Evolutionary conservation across 2,888 invertebrate genomes (phyloP).

Genomic region (Parapristionchus giblindavisi): DNA sequence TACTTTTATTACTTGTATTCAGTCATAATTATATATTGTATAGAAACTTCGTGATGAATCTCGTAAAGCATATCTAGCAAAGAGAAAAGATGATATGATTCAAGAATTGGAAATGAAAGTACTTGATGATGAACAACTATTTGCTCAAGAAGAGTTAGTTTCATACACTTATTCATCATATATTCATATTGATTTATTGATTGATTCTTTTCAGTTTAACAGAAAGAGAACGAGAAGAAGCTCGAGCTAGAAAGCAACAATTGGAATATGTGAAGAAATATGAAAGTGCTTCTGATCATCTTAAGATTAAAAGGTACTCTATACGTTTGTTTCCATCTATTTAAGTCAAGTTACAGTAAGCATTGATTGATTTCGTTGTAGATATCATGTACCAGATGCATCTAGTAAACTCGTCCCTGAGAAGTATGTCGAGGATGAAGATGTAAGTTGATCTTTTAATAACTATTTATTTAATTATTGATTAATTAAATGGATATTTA

Average conservation of each 20-base stretch:
- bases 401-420: constrained; percentile 49
- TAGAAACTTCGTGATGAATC: constrained; percentile 90
- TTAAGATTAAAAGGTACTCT: background rate
- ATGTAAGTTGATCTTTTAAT: constrained; percentile 38
- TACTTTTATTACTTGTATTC: constrained; percentile 34
- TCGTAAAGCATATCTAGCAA: constrained; percentile 90
- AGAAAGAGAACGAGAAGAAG: constrained; percentile 83
- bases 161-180: background rate
- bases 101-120: constrained; percentile 93
- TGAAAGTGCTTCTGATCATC: constrained; percentile 79
- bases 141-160: constrained; percentile 82
- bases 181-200: background rate
- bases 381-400: constrained; percentile 66
- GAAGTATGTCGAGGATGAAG: constrained; percentile 62
- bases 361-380: constrained; percentile 37
- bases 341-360: background rate
- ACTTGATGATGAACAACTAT: constrained; percentile 92
- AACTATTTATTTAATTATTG: background rate
- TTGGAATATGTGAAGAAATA: constrained; percentile 91
- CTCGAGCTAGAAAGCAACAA: constrained; percentile 89
- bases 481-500: background rate
- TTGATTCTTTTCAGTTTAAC: constrained; percentile 78
- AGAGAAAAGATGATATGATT: constrained; percentile 94
- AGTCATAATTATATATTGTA: too few species aligned
- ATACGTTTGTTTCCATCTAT: background rate